These are phyloP conservation scores for Macrochelys suwanniensis DNA, from an alignment of 2,797 vertebrate genomes.

Conservation along the genomic window DNA sequence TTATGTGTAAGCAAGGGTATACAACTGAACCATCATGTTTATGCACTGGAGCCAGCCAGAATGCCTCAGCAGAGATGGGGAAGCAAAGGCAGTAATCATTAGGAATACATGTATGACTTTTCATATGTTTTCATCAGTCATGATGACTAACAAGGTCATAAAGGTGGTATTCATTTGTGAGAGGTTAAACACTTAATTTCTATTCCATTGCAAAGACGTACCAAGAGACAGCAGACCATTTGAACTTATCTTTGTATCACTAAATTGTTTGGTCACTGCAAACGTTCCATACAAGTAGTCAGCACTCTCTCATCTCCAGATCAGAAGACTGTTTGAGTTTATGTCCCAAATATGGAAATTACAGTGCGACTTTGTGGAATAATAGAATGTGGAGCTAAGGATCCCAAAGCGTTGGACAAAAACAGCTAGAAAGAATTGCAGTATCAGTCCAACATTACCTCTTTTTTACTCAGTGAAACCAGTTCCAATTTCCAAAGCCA, in stretches of 20 bases:
- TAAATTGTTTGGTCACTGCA: not conserved
- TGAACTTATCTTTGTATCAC: not conserved
- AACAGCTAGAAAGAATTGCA: not conserved
- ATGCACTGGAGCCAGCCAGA: no score
- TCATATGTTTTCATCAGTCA: not conserved
- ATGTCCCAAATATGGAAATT: not conserved
- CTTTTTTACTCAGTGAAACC: no score
- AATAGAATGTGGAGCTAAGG: not conserved
- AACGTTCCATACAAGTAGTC: not conserved
- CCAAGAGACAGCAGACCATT: not conserved
- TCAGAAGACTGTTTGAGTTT: not conserved
- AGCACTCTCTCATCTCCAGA: not conserved
- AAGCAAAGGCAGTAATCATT: not conserved
- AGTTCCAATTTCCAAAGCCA: no score
- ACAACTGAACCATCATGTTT: not conserved
- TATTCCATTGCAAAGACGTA: not conserved
- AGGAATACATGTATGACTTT: no score
- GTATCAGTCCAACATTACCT: no score
- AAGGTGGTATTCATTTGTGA: not conserved
- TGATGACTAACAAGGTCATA: not conserved
- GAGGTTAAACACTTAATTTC: not conserved
- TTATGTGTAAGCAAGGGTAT: not conserved
- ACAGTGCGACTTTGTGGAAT: not conserved
- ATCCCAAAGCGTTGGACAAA: not conserved
- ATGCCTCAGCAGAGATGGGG: not conserved